Conservation (phyloP, 2,113 vertebrate genomes). For the Bufo bufo region DNA sequence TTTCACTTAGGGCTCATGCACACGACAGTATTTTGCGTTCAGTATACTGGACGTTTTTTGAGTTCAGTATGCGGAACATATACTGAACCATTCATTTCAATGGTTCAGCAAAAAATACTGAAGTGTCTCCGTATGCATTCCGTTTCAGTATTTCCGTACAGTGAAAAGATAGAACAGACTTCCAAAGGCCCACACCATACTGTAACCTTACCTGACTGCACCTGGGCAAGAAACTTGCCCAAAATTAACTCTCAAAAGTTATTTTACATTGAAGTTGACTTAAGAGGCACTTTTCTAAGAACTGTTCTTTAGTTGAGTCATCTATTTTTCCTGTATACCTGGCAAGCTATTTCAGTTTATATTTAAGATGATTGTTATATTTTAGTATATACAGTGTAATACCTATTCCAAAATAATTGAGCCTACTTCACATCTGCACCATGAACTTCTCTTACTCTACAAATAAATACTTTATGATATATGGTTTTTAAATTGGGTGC, state of each 20-base stretch:
- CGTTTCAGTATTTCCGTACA: too few species aligned
- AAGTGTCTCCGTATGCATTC: too few species aligned
- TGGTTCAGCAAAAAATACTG: too few species aligned
- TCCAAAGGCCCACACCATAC: too few species aligned
- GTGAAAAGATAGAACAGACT: too few species aligned
- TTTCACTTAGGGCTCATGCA: too few species aligned
- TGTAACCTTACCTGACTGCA: too few species aligned
- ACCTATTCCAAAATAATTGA: conserved; percentile 60
- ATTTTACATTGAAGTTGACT: neutral
- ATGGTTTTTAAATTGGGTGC: conserved; percentile 66
- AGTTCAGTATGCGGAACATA: too few species aligned
- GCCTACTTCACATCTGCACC: conserved; percentile 70
- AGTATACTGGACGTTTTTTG: too few species aligned
- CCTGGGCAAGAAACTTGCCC: neutral
- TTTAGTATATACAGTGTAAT: conserved; percentile 58
- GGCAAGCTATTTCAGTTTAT: neutral
- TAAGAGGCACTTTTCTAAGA: neutral
- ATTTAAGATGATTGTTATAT: conserved; percentile 1
- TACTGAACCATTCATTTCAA: too few species aligned
- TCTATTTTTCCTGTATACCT: neutral
- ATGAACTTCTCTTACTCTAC: conserved; percentile 61
- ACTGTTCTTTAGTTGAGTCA: neutral
- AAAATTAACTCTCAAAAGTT: neutral
- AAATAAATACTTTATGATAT: conserved; percentile 72
- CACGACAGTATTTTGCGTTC: too few species aligned